Percentiles rank a stretch among this genome's conserved stretches.
These are phyloP conservation scores for Lomographa bimaculata DNA, from an alignment of 2,888 invertebrate species.

Conservation along the genomic window DNA sequence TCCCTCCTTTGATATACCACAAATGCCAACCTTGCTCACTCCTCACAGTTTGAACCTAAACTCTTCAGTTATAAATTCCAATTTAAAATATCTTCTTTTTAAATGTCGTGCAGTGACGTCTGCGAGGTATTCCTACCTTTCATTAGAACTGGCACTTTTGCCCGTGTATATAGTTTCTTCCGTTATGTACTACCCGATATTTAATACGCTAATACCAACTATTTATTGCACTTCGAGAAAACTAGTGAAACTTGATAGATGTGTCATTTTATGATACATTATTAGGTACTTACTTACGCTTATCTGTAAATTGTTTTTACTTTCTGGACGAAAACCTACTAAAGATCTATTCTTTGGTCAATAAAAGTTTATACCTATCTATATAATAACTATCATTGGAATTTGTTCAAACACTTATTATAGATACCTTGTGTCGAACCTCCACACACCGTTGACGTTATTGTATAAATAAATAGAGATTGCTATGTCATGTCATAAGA, in stretches of 20 bases:
- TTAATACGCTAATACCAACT: constrained; percentile 44
- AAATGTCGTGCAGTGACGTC: constrained; percentile 55
- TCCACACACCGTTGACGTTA: too few species aligned
- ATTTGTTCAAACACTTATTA: too few species aligned
- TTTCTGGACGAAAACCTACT: too few species aligned
- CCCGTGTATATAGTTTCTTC: constrained; percentile 67
- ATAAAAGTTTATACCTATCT: too few species aligned
- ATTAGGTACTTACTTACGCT: too few species aligned
- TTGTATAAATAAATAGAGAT: too few species aligned
- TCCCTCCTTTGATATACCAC: constrained; percentile 20
- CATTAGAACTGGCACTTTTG: constrained; percentile 68
- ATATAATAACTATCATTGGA: too few species aligned
- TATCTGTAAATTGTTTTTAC: too few species aligned
- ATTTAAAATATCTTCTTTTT: constrained; percentile 38
- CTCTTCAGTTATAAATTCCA: constrained; percentile 45
- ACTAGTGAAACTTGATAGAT: constrained; percentile 54
- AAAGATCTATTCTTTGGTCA: too few species aligned
- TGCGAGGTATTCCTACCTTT: constrained; percentile 55
- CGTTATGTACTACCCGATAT: constrained; percentile 53
- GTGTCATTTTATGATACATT: too few species aligned
- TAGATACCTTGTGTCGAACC: too few species aligned
- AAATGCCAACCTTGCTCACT: constrained; percentile 13
- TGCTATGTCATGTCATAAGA: too few species aligned
- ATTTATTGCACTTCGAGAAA: constrained; percentile 42
- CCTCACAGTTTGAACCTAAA: constrained; percentile 49